These are phyloP conservation scores for Haemorhous mexicanus DNA, from an alignment of 2,113 vertebrate species.

Conservation along the genomic window DNA sequence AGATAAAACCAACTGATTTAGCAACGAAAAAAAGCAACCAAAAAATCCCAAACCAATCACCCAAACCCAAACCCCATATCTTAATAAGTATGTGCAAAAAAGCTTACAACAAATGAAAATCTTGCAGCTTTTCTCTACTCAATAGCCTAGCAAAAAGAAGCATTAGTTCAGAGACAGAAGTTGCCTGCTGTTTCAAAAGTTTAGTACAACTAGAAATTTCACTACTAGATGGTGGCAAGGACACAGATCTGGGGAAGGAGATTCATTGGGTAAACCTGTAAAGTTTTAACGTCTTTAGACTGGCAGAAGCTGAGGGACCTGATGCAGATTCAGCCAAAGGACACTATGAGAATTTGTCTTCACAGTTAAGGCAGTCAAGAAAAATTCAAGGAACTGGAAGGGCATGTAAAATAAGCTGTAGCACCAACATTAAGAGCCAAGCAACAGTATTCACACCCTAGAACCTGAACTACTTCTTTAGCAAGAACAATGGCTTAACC, in stretches of 20 bases:
- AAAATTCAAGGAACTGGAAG: neutral
- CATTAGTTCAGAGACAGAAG: neutral
- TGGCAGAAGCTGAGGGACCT: neutral
- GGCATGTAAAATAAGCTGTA: neutral
- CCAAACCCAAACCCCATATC: neutral
- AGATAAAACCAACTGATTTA: neutral
- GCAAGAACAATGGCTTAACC: neutral
- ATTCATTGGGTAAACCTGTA: neutral
- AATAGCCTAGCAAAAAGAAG: neutral
- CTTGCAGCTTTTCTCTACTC: neutral
- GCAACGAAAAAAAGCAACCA: neutral
- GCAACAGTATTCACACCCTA: neutral
- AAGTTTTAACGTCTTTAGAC: neutral
- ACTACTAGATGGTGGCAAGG: neutral
- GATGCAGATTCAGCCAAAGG: neutral
- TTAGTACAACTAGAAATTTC: neutral
- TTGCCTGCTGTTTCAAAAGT: neutral
- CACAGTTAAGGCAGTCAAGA: neutral
- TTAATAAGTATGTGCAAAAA: neutral
- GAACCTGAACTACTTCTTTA: neutral
- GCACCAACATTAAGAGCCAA: neutral
- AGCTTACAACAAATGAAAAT: rapidly evolving
- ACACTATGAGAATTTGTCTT: neutral
- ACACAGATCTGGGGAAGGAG: neutral
- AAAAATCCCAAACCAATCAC: neutral